Evolutionary conservation across 2,888 invertebrate genomes (phyloP).

Genomic region (Uropetala carovei): DNA sequence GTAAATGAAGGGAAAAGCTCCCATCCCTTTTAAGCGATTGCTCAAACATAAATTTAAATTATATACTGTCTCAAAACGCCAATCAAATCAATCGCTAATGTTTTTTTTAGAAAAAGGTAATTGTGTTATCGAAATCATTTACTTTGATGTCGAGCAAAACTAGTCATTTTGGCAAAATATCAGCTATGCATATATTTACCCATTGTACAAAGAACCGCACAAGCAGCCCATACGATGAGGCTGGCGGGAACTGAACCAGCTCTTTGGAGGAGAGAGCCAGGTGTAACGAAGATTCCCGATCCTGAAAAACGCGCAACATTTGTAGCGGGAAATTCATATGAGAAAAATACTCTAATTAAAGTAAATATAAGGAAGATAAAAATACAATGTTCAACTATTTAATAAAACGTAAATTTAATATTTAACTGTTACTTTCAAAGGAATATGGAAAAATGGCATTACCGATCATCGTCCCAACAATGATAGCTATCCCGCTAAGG

Average conservation of each 20-base stretch:
- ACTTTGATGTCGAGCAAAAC: no score
- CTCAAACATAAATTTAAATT: no score
- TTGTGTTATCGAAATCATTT: no score
- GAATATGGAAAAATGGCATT: background rate
- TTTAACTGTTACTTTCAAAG: background rate
- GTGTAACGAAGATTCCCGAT: slow-evolving; percentile 76
- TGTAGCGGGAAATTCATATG: background rate
- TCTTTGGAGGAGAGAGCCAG: slow-evolving; percentile 73
- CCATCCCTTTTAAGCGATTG: no score
- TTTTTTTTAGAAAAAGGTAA: no score
- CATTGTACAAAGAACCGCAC: slow-evolving; percentile 74
- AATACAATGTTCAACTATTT: background rate
- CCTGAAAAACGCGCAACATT: slow-evolving; percentile 68
- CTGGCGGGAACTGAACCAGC: slow-evolving; percentile 75
- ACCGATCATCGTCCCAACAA: slow-evolving; percentile 65
- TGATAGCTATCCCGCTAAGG: slow-evolving; percentile 57
- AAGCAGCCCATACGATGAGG: slow-evolving; percentile 74
- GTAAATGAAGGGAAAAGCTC: no score
- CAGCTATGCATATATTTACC: slow-evolving; percentile 70
- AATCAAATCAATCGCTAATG: no score
- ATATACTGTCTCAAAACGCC: no score
- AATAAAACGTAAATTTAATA: background rate
- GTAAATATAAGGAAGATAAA: background rate
- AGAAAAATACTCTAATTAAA: background rate
- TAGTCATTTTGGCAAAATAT: no score